Conservation (phyloP, 1,140 invertebrate species). For the Chironomus tepperi region DNA sequence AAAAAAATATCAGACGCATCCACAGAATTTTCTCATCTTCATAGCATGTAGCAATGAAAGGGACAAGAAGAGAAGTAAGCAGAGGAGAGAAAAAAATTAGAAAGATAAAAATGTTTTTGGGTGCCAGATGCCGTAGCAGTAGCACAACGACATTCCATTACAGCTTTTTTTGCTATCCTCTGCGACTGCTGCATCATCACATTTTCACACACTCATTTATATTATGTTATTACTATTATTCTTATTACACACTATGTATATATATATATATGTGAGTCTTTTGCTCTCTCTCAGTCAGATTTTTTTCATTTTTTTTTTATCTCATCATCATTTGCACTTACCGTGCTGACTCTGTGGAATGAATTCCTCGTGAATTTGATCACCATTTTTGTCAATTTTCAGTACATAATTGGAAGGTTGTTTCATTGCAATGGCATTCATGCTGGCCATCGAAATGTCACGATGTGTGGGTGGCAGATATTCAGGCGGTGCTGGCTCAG, state of each 20-base stretch:
- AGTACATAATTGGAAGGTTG: conserved; percentile 39
- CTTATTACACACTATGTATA: too few species aligned
- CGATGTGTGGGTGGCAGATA: conserved; percentile 55
- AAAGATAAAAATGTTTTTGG: too few species aligned
- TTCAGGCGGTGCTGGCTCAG: conserved; percentile 59
- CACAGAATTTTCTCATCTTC: too few species aligned
- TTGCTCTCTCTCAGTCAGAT: background rate
- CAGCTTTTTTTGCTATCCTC: background rate
- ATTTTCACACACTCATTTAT: background rate
- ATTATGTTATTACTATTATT: too few species aligned
- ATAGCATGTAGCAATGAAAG: too few species aligned
- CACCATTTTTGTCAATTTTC: conserved; percentile 39
- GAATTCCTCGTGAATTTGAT: conserved; percentile 41
- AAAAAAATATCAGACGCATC: too few species aligned
- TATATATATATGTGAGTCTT: too few species aligned
- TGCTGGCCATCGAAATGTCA: conserved; percentile 19
- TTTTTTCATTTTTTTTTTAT: background rate
- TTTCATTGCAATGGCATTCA: conserved; percentile 26
- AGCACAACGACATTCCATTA: conserved; percentile 10
- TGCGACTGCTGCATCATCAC: conserved; percentile 5
- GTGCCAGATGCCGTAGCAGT: background rate
- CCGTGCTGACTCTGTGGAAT: conserved; percentile 36
- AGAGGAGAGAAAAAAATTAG: too few species aligned
- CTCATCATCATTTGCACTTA: background rate
- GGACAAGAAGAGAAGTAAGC: too few species aligned